phyloP scores from a whole-genome alignment of 2,797 vertebrate species.

The Monodelphis domestica region DNA sequence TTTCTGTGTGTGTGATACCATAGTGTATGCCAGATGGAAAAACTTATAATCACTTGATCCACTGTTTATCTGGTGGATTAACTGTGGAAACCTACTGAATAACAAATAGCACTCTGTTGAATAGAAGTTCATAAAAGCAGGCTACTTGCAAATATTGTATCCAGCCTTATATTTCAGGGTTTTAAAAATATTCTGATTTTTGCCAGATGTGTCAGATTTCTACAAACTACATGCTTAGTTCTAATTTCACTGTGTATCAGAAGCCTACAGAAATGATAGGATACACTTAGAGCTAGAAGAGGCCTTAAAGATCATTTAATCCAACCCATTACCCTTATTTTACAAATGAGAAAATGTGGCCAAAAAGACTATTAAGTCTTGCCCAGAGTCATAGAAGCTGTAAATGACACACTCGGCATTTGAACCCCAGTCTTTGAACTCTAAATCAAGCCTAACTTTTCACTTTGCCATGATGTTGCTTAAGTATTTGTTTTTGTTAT shows the following conservation, averaged over 20 bases:
- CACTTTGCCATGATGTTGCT: background rate
- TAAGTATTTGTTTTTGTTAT: background rate
- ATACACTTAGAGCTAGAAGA: background rate
- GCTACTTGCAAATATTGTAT: conserved; percentile 46
- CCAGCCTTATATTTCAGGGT: background rate
- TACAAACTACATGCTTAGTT: conserved; percentile 27
- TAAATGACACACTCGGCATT: background rate
- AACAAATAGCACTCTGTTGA: conserved; percentile 7
- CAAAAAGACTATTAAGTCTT: background rate
- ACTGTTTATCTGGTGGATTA: no score
- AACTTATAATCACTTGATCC: conserved; percentile 40
- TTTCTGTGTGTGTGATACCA: conserved; percentile 18
- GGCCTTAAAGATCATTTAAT: background rate
- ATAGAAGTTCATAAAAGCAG: conserved; percentile 44
- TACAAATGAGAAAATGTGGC: background rate
- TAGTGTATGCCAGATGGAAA: conserved; percentile 40
- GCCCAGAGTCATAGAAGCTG: background rate
- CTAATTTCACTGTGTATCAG: conserved; percentile 40
- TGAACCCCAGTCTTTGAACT: background rate
- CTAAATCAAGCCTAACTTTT: background rate
- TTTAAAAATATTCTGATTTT: conserved; percentile 58
- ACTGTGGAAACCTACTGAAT: conserved; percentile 39
- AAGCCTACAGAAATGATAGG: conserved; percentile 35
- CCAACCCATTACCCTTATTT: background rate
- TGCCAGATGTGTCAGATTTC: background rate